Conservation (phyloP, 2,113 vertebrate genomes). For the Paracanthobrama guichenoti region DNA sequence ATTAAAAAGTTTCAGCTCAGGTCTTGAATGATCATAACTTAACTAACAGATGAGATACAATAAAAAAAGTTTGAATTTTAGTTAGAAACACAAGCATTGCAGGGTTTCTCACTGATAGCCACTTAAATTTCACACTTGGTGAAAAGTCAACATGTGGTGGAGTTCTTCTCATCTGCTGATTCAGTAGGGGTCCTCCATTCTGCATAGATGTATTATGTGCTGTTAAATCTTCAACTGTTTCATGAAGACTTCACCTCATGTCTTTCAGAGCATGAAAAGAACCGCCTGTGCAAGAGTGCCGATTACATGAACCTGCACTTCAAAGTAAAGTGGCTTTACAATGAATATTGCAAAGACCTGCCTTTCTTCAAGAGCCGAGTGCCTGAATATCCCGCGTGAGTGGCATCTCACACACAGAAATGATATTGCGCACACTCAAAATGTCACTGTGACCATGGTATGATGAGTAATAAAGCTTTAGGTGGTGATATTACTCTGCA, state of each 20-base stretch:
- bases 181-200: neutral
- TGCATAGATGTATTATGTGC: neutral
- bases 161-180: constrained; percentile 11
- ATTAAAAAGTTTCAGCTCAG: constrained; percentile 10
- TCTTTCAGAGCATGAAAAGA: constrained; percentile 90
- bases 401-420: constrained; percentile 46
- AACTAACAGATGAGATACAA: neutral
- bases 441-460: neutral
- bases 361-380: constrained; percentile 93
- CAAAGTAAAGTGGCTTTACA: constrained; percentile 99
- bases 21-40: constrained; percentile 1
- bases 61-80: neutral
- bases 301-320: constrained; percentile 99
- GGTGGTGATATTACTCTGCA: constrained; percentile 60
- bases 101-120: constrained; percentile 3
- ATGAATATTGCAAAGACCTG: constrained; percentile 96
- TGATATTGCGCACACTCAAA: neutral
- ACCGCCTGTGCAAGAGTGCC: constrained; percentile 95
- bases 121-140: constrained; percentile 16
- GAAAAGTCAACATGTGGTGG: constrained; percentile 4
- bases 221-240: constrained; percentile 2
- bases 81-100: neutral
- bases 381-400: constrained; percentile 97
- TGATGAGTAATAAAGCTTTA: constrained; percentile 8
- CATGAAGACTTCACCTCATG: constrained; percentile 30